Percentiles rank a stretch among this genome's conserved stretches.
These are phyloP conservation scores for Trachelus tabidus DNA, from an alignment of 2,888 invertebrate genomes.

Conservation along the genomic window DNA sequence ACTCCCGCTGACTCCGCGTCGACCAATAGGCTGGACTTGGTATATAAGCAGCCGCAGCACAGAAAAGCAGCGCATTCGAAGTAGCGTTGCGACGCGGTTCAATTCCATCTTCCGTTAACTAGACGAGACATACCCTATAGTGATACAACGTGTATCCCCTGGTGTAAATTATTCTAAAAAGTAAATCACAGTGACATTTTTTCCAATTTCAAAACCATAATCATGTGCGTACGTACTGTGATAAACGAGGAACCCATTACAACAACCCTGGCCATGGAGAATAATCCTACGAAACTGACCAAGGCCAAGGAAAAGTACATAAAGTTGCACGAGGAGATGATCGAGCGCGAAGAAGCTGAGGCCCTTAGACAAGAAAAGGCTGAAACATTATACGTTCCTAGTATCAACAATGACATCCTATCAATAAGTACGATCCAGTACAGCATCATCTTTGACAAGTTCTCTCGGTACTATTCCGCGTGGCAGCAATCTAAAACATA, in stretches of 20 bases:
- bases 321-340: constrained; percentile 49
- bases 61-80: background rate
- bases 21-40: background rate
- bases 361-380: constrained; percentile 10
- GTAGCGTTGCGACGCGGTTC: no score
- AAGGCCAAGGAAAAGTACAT: constrained; percentile 54
- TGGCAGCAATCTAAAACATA: constrained; percentile 68
- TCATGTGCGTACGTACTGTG: constrained; percentile 53
- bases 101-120: background rate
- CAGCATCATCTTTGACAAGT: constrained; percentile 64
- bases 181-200: background rate
- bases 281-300: constrained; percentile 29
- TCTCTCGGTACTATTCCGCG: constrained; percentile 60
- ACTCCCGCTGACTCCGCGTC: background rate
- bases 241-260: constrained; percentile 25
- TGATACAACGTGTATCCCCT: background rate
- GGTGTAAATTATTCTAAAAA: background rate
- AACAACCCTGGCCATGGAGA: constrained; percentile 15
- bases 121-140: background rate
- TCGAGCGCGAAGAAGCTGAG: constrained; percentile 33
- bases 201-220: background rate
- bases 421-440: constrained; percentile 68
- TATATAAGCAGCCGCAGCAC: constrained; percentile 22
- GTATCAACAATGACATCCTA: constrained; percentile 60
- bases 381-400: background rate